A percentile compares a stretch with the other conserved stretches of the same genome.
phyloP scores from a whole-genome alignment of 2,113 vertebrate genomes.

The Anguilla rostrata region DNA sequence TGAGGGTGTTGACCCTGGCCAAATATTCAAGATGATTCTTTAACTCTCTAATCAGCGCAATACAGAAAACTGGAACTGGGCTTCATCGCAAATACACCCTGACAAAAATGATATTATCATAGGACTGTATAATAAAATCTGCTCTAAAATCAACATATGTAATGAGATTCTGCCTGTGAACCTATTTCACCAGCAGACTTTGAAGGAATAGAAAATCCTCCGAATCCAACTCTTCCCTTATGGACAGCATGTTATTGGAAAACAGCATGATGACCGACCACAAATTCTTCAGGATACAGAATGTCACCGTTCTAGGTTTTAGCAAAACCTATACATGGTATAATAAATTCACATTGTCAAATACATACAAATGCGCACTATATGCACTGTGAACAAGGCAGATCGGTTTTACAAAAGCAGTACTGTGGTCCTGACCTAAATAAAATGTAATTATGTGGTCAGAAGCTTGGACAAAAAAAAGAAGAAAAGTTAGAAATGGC shows the following conservation, averaged over 20 bases:
- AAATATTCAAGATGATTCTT: too few species aligned
- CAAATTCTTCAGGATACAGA: too few species aligned
- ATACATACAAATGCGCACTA: neutral
- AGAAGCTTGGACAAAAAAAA: neutral
- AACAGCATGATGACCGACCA: too few species aligned
- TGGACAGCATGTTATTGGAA: neutral
- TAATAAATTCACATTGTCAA: too few species aligned
- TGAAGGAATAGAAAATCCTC: neutral
- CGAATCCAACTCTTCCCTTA: neutral
- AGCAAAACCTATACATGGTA: too few species aligned
- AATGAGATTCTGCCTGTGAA: neutral
- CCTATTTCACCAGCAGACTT: neutral
- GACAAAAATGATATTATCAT: neutral
- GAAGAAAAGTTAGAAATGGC: neutral
- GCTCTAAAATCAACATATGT: neutral
- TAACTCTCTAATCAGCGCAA: too few species aligned
- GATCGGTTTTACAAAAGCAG: neutral
- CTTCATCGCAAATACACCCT: neutral
- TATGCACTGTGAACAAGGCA: neutral
- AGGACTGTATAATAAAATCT: neutral
- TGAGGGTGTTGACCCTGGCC: too few species aligned
- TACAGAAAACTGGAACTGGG: neutral
- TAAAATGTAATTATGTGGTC: neutral
- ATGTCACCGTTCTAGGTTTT: too few species aligned
- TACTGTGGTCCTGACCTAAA: neutral